These are phyloP conservation scores for Hypomesus transpacificus DNA, from an alignment of 2,113 vertebrate genomes.

Conservation along the genomic window DNA sequence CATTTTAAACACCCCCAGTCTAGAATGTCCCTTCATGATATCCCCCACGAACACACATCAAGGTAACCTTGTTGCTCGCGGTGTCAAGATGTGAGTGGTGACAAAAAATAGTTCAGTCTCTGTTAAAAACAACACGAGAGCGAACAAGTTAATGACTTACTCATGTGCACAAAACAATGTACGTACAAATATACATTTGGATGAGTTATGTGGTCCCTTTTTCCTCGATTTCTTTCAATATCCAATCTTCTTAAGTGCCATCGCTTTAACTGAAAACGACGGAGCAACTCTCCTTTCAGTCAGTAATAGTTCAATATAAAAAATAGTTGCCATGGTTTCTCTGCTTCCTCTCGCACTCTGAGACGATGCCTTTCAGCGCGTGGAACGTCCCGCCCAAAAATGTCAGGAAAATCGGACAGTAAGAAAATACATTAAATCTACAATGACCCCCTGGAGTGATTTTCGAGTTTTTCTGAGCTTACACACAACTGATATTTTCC, in stretches of 20 bases:
- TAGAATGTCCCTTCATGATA: no score
- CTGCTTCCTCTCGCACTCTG: no score
- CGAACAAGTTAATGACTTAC: conserved; percentile 39
- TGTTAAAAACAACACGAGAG: conserved; percentile 20
- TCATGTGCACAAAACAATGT: conserved; percentile 30
- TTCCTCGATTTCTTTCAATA: background rate
- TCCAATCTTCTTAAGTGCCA: background rate
- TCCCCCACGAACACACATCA: conserved; percentile 2
- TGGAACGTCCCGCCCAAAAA: background rate
- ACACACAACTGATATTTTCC: conserved; percentile 52
- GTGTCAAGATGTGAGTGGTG: conserved; percentile 8
- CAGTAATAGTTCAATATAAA: no score
- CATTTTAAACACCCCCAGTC: no score
- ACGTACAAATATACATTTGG: conserved; percentile 54
- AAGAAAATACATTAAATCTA: background rate
- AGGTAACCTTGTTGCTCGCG: background rate
- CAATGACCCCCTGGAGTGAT: no score
- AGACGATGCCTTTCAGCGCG: background rate
- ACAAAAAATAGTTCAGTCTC: background rate
- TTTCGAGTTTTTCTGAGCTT: conserved; percentile 5
- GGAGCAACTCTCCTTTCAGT: no score
- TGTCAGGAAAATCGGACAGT: conserved; percentile 18
- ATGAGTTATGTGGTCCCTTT: background rate
- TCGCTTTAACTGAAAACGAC: background rate
- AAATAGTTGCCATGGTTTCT: no score